Conservation (phyloP, 2,888 invertebrate genomes). For the Thysanoteuthis rhombus region DNA sequence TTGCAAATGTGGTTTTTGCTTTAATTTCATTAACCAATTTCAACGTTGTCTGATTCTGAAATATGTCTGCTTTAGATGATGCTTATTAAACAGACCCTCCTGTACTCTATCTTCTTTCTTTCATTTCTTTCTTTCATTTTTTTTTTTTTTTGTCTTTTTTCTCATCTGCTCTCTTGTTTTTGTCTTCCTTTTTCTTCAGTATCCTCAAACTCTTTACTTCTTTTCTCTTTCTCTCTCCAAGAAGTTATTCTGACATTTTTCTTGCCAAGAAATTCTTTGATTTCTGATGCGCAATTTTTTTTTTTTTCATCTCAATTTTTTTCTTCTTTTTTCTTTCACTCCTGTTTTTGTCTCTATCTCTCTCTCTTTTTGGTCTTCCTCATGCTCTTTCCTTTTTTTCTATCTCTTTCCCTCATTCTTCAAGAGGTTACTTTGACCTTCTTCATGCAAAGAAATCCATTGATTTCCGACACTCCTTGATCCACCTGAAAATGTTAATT, state of each 20-base stretch:
- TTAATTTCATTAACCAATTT: constrained; percentile 12
- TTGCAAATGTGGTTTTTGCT: background rate
- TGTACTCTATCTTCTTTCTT: background rate
- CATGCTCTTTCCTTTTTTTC: background rate
- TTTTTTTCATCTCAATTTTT: too few species aligned
- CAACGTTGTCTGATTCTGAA: background rate
- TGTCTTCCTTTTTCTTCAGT: background rate
- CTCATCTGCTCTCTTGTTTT: background rate
- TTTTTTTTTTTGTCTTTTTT: background rate
- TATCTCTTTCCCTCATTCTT: background rate
- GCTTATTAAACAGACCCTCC: background rate
- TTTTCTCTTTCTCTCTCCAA: background rate
- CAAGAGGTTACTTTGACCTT: background rate
- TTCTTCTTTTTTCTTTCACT: too few species aligned
- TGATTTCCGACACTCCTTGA: background rate
- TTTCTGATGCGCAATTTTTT: background rate
- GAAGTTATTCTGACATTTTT: too few species aligned
- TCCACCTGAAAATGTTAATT: background rate
- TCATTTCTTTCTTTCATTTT: background rate
- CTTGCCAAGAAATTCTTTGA: too few species aligned
- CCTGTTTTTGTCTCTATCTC: background rate
- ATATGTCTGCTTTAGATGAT: background rate
- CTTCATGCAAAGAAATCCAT: background rate
- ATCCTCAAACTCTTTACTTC: too few species aligned
- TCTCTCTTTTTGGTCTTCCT: background rate